Conservation (phyloP, 2,888 invertebrate genomes). For the Druceiella hillmani region DNA sequence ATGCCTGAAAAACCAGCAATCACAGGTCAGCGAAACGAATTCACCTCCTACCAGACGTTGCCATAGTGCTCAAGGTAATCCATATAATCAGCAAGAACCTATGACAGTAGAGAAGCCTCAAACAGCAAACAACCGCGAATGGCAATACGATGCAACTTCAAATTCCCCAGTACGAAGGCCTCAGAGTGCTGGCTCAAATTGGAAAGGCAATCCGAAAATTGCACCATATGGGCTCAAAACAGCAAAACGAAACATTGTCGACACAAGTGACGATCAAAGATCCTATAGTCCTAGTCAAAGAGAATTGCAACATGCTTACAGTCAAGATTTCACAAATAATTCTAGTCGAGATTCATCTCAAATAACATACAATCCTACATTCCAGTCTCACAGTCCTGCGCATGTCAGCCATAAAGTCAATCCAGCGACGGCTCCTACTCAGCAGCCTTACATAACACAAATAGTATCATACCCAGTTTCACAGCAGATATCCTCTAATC, state of each 20-base stretch:
- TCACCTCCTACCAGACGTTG: slow-evolving; percentile 39
- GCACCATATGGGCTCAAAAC: slow-evolving; percentile 38
- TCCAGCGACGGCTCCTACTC: slow-evolving; percentile 20
- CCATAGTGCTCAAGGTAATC: slow-evolving; percentile 6
- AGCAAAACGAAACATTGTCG: background rate
- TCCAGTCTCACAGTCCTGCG: slow-evolving; percentile 49
- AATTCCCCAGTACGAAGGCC: slow-evolving; percentile 45
- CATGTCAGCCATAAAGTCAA: slow-evolving; percentile 33
- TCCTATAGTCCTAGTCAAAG: slow-evolving; percentile 31
- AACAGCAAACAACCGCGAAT: slow-evolving; percentile 26
- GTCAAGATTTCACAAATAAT: slow-evolving; percentile 26
- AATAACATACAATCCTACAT: slow-evolving; percentile 49
- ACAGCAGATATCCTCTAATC: slow-evolving; percentile 44
- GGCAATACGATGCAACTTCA: slow-evolving; percentile 34
- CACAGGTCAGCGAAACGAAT: background rate
- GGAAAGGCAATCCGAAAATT: slow-evolving; percentile 45
- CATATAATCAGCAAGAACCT: slow-evolving; percentile 39
- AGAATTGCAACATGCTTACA: slow-evolving; percentile 33
- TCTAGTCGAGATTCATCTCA: slow-evolving; percentile 40
- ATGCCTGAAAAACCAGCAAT: slow-evolving; percentile 35
- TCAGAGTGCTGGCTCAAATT: slow-evolving; percentile 42
- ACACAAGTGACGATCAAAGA: slow-evolving; percentile 36
- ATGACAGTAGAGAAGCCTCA: slow-evolving; percentile 35
- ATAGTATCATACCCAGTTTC: slow-evolving; percentile 46
- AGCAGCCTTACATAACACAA: slow-evolving; percentile 47